phyloP scores from a whole-genome alignment of 2,797 vertebrate genomes.

The Pyrocephalus nanus region DNA sequence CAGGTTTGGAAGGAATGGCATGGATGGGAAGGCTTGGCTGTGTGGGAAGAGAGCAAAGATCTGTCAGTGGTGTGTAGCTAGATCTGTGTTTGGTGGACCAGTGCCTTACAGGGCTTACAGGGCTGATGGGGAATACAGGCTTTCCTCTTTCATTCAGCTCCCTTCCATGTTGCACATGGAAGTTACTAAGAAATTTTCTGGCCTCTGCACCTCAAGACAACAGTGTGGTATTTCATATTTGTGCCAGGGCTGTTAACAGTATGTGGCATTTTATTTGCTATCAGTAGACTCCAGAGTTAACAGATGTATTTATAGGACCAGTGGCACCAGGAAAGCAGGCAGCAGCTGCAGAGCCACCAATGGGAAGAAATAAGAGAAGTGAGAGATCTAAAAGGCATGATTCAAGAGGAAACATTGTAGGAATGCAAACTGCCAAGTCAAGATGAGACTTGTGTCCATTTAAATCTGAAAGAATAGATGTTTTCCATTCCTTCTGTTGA shows the following conservation, averaged over 20 bases:
- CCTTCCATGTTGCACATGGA: neutral
- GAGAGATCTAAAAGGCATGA: neutral
- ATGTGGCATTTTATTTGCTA: neutral
- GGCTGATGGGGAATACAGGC: neutral
- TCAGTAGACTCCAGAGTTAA: neutral
- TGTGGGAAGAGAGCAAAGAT: neutral
- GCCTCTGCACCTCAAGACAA: neutral
- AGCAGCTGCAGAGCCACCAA: neutral
- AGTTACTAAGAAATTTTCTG: neutral
- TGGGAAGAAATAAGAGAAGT: neutral
- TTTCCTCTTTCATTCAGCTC: neutral
- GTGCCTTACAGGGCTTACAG: neutral
- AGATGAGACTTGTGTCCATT: neutral
- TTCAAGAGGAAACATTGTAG: neutral
- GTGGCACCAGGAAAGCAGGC: neutral
- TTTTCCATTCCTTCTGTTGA: neutral
- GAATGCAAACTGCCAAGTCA: neutral
- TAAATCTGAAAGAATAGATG: neutral
- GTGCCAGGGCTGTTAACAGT: neutral
- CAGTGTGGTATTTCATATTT: neutral
- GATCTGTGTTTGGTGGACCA: neutral
- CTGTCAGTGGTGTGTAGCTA: neutral
- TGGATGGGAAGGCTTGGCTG: neutral
- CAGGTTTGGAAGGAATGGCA: neutral
- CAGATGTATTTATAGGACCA: neutral